Base-by-base conservation (phyloP, 2,888 invertebrate species). In the Bembecia ichneumoniformis region DNA sequence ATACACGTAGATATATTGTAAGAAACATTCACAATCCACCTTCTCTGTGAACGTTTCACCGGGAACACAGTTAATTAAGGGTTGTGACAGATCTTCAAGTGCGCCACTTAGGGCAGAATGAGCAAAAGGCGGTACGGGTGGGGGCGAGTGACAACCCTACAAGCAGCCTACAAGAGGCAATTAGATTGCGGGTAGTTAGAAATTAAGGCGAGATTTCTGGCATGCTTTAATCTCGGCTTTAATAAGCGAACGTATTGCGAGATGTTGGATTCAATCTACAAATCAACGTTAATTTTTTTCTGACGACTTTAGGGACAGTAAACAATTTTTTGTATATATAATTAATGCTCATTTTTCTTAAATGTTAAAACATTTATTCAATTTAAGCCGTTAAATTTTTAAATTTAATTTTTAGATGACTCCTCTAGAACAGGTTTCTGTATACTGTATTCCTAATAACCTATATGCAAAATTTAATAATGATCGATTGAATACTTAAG, bases 61-160 rank as follows among this genome's bases (percentile, higher is more conserved):
- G 28, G 28, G 46, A 46, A n/a, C 28, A 34, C 64, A 71, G 66
- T 77, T 78, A 77, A 78, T 79, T 77, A 78, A 77, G 66, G 64
- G 60, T 63, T 72, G 73, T 72, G 69, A 59, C 70, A 68, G 62
- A 57, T 62, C 64, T 68, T 64, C 64, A 58, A 62, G 67, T 58
- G 64, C 20, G 50, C 48, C 71, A 74, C 74, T 76, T 69, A 71
- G 64, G 51, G 55, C 60, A 59, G 74, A 74, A 77, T 74, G 74
- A 70, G 74, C 67, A 69, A 73, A 74, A 70, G 78, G 77, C 74
- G 76, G 71, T 55, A 49, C 62, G 60, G 55, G 49, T 56, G 57
- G 28, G 47, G 15, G 49, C 54, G 51, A 49, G 55, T 59, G 71
- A 69, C 71, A 59, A 64, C 58, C 57, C 65, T 68, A 71, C 74